These are phyloP conservation scores for Erebia epiphron DNA, from an alignment of 2,888 invertebrate genomes.

Conservation along the genomic window DNA sequence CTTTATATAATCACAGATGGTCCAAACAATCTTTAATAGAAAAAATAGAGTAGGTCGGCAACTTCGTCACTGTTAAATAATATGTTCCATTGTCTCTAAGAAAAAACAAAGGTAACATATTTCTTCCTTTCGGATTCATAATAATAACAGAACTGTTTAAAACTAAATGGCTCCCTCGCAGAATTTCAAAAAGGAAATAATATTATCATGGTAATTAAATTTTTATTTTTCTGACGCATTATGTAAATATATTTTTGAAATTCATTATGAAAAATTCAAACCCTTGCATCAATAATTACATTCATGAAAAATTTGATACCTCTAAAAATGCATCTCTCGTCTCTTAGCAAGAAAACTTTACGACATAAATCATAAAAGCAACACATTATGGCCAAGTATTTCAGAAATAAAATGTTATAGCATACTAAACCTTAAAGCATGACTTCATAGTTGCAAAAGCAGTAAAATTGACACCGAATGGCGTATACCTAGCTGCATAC, in stretches of 20 bases:
- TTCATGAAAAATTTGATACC: not conserved
- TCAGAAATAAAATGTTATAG: not conserved
- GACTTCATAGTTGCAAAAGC: not conserved
- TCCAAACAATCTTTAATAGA: not conserved
- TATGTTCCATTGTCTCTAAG: too few relatives aligned
- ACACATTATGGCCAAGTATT: not conserved
- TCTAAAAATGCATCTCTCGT: not conserved
- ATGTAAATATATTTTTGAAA: too few relatives aligned
- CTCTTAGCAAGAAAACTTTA: not conserved
- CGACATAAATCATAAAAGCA: not conserved
- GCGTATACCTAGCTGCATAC: not conserved
- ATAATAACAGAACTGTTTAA: too few relatives aligned
- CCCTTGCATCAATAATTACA: not conserved
- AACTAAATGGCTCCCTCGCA: not conserved
- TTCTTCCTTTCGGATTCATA: too few relatives aligned
- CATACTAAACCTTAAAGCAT: not conserved
- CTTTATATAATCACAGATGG: not conserved
- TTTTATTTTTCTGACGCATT: too few relatives aligned
- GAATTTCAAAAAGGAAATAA: not conserved
- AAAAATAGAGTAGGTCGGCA: not conserved
- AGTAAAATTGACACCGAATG: slow-evolving; percentile 7
- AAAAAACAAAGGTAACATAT: too few relatives aligned
- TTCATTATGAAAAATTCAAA: not conserved
- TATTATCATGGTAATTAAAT: too few relatives aligned
- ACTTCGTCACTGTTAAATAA: too few relatives aligned